These are phyloP conservation scores for Carcharodon carcharias DNA, from an alignment of 2,797 vertebrate genomes.

Conservation along the genomic window DNA sequence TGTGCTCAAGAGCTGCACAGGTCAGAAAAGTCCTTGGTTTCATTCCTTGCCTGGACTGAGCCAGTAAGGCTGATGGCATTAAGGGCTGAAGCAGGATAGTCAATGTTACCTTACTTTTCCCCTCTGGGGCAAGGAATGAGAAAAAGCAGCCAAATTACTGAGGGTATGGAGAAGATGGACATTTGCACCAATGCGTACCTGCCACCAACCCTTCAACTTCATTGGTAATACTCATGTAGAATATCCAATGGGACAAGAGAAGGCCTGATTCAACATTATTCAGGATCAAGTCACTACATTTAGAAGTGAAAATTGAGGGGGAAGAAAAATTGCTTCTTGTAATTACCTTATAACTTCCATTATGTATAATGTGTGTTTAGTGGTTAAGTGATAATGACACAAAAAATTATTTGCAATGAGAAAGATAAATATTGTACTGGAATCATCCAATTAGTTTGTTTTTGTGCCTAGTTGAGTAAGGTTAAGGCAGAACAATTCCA, in stretches of 20 bases:
- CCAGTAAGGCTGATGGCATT: background rate
- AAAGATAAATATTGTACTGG: background rate
- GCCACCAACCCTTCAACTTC: background rate
- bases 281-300: background rate
- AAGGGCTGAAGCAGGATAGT: background rate
- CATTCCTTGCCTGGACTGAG: background rate
- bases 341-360: background rate
- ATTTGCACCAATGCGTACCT: background rate
- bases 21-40: background rate
- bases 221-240: background rate
- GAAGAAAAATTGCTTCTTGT: background rate
- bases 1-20: too few relatives aligned
- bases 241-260: background rate
- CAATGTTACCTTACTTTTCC: background rate
- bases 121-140: background rate
- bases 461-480: background rate
- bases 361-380: background rate
- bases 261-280: background rate
- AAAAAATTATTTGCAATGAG: background rate
- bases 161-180: background rate
- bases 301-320: background rate
- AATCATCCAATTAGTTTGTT: background rate
- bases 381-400: background rate
- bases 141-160: background rate
- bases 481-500: background rate